phyloP scores from a whole-genome alignment of 2,888 invertebrate genomes.

The Cheilosia urbana region DNA sequence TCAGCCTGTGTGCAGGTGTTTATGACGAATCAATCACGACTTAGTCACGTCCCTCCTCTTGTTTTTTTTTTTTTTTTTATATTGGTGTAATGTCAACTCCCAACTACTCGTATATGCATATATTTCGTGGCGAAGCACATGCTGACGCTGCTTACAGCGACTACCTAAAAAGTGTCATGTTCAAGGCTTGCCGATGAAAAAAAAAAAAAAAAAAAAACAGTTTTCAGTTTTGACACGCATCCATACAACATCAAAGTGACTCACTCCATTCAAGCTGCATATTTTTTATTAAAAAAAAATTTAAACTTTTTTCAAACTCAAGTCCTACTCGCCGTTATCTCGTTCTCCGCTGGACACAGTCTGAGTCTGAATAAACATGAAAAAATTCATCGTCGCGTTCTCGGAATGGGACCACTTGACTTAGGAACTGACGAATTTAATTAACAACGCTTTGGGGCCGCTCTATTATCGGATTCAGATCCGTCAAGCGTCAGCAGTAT shows the following conservation, averaged over 20 bases:
- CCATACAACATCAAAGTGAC: neutral
- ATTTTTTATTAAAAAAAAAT: neutral
- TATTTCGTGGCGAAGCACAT: neutral
- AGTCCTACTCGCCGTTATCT: conserved; percentile 6
- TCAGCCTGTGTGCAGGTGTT: conserved; percentile 60
- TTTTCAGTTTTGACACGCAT: conserved; percentile 24
- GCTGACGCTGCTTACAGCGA: neutral
- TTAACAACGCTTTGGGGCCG: neutral
- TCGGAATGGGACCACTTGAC: conserved; percentile 42
- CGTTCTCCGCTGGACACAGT: conserved; percentile 5
- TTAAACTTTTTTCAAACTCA: neutral
- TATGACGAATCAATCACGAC: conserved; percentile 64
- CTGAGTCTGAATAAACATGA: neutral
- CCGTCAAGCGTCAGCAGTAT: conserved; percentile 37
- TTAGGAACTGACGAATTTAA: conserved; percentile 18
- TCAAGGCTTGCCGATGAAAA: conserved; percentile 42
- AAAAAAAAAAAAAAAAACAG: no score
- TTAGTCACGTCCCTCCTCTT: conserved; percentile 62
- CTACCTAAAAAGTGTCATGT: conserved; percentile 26
- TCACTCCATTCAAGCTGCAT: neutral
- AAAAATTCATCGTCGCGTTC: neutral
- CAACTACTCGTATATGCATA: neutral
- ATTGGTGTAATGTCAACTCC: conserved; percentile 23
- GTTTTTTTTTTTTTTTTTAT: conserved; percentile 13
- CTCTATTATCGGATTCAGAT: conserved; percentile 36